phyloP scores from a whole-genome alignment of 2,113 vertebrate genomes.

The Myrmecophaga tridactyla region DNA sequence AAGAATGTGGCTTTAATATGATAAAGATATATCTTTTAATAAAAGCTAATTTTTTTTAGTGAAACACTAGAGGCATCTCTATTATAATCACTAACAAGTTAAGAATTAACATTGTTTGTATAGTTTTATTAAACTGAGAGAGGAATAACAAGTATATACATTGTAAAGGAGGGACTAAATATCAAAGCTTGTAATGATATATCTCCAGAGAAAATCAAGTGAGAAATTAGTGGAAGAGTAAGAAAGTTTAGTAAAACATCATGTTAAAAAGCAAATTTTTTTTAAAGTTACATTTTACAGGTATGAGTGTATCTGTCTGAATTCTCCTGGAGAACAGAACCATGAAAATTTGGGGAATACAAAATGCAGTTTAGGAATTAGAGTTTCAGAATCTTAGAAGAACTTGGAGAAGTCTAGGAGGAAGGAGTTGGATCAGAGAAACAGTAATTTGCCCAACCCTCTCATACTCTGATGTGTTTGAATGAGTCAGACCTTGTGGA shows the following conservation, averaged over 20 bases:
- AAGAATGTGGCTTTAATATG: background rate
- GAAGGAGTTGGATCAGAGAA: background rate
- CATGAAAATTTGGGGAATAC: background rate
- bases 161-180: background rate
- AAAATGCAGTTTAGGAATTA: background rate
- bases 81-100: background rate
- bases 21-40: background rate
- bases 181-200: background rate
- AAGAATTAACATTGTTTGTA: background rate
- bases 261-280: background rate
- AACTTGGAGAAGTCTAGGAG: background rate
- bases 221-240: background rate
- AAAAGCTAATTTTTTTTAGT: background rate
- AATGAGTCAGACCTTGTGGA: background rate
- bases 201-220: background rate
- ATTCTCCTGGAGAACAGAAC: background rate
- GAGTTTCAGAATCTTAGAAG: background rate
- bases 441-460: no score
- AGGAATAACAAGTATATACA: background rate
- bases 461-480: background rate
- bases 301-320: background rate
- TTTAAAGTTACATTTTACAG: background rate
- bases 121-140: background rate
- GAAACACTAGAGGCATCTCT: background rate
- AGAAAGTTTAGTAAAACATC: background rate